phyloP scores from a whole-genome alignment of 2,888 invertebrate genomes.

The Acanthosepion esculentum region DNA sequence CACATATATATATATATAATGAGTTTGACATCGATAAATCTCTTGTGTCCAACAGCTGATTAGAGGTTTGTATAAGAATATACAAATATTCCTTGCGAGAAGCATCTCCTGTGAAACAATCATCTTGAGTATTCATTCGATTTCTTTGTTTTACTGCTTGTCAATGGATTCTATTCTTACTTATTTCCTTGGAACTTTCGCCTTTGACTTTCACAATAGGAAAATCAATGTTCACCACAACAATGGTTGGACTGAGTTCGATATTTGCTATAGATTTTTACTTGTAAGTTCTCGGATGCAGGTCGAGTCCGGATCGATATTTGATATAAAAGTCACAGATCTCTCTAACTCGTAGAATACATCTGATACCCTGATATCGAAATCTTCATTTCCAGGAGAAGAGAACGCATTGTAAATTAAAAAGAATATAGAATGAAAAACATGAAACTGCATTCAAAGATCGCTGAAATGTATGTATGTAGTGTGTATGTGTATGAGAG shows the following conservation, averaged over 20 bases:
- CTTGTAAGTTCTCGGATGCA: neutral
- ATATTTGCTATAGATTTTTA: neutral
- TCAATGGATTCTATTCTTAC: slow-evolving; percentile 33
- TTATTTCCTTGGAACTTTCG: neutral
- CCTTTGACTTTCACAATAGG: neutral
- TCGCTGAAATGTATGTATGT: too few relatives aligned
- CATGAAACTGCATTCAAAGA: too few relatives aligned
- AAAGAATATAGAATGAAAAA: too few relatives aligned
- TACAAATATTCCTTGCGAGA: neutral
- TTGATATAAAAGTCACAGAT: neutral
- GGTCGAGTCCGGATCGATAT: neutral
- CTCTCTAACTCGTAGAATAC: neutral
- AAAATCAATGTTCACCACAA: neutral
- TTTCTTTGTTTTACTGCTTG: slow-evolving; percentile 4
- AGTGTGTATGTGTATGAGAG: too few relatives aligned
- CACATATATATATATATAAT: neutral
- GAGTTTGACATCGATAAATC: neutral
- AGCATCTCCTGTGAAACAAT: neutral
- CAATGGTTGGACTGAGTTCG: slow-evolving; percentile 33
- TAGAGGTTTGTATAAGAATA: neutral
- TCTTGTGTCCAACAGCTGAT: neutral
- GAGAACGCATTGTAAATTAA: too few relatives aligned
- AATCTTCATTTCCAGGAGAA: too few relatives aligned
- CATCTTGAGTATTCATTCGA: neutral
- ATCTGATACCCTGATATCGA: neutral